phyloP scores from a whole-genome alignment of 1,140 invertebrate genomes.

The Zophobas atratus region DNA sequence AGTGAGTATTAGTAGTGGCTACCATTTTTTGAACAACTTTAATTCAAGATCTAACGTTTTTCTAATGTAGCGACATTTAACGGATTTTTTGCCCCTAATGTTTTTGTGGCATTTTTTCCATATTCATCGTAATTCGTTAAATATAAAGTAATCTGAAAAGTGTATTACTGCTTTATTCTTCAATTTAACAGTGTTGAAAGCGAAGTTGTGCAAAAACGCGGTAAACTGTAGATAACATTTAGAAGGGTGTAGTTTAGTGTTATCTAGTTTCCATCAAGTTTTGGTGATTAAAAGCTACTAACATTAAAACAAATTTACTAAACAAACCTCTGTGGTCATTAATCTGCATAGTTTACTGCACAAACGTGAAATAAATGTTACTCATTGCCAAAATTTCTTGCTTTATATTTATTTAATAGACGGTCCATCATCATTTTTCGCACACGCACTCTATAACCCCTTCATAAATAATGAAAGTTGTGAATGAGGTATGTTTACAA shows the following conservation, averaged over 20 bases:
- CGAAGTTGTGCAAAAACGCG: conserved; percentile 48
- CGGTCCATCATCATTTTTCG: conserved; percentile 8
- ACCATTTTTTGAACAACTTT: conserved; percentile 15
- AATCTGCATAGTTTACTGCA: not conserved
- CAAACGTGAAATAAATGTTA: no score
- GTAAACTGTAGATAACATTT: conserved; percentile 41
- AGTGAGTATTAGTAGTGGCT: not conserved
- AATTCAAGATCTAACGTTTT: conserved; percentile 47
- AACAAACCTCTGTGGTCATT: not conserved
- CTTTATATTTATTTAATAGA: not conserved
- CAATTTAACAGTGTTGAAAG: no score
- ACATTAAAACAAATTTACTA: no score
- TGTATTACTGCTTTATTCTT: no score
- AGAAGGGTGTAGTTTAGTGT: conserved; percentile 11
- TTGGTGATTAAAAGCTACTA: no score
- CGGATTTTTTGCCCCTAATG: conserved; percentile 15
- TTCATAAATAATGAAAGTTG: conserved; percentile 36
- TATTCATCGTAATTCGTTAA: not conserved
- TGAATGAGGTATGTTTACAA: conserved; percentile 31
- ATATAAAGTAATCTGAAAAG: not conserved
- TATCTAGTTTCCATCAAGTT: no score
- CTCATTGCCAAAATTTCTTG: not conserved
- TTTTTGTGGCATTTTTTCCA: not conserved
- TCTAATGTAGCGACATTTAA: conserved; percentile 29
- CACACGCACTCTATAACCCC: conserved; percentile 7